Evolutionary conservation across 1,140 invertebrate species (phyloP), one percentile per base, ranked within the genome.

Genomic region (Gonioctena quinquepunctata): DNA sequence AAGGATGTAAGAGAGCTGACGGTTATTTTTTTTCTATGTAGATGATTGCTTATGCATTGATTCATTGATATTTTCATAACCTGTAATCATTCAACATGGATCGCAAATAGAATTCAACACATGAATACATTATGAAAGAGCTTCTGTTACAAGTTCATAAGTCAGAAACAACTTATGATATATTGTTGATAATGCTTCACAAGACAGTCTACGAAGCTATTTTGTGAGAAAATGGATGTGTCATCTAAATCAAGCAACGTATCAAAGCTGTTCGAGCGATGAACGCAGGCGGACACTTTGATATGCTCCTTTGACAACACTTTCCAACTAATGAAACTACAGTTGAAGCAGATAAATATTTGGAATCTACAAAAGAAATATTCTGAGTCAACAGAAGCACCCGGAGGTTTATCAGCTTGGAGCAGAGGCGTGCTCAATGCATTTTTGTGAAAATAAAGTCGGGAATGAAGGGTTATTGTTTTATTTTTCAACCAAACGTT

Each of bases 281-380:
- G 71, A 65, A 73, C 69, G 42, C 27, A 68, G 67, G 68, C 71
- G 67, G 71, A 66, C 21, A 69, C 71, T 76, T 76, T 76, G 74
- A 76, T 76, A 69, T 54, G 71, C 25, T 71, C 42, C 66, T 73
- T 73, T 76, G 71, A 63, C 66, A 73, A 27, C 68, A 57, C 57
- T 76, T 71, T 62, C 70, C 69, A 64, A 54, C 67, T 76, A 73
- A 76, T 76, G 69, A 76, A 76, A 64, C 27, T 60, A 50, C 68
- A 73, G 33, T 62, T 23, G 66, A 73, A 76, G 54, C 28, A 63
- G 63, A 23, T 66, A 33, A 66, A 66, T 66, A 75, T 75, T 73
- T 75, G 71, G 63, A 72, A 65, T 72, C 60, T 26, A 75, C 68
- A 75, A 60, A 67, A 56, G 64, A 73, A 75, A 70, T 73, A 75